phyloP scores from a whole-genome alignment of 2,113 vertebrate species.

The Antennarius striatus region DNA sequence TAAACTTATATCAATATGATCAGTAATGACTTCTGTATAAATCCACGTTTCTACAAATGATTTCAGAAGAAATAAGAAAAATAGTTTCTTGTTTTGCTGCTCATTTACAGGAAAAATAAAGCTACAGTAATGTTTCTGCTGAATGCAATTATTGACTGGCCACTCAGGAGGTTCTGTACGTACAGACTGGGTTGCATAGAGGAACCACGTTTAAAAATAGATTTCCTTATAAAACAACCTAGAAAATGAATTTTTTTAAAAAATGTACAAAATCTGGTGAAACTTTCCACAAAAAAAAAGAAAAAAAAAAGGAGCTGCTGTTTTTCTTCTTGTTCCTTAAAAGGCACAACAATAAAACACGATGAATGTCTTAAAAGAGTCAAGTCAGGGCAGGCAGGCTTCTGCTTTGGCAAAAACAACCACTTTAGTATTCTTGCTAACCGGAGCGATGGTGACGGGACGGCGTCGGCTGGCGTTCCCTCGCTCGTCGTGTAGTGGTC shows the following conservation, averaged over 20 bases:
- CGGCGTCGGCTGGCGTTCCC: slow-evolving; percentile 52
- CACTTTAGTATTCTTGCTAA: slow-evolving; percentile 40
- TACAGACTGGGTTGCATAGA: slow-evolving; percentile 71
- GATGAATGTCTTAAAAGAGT: slow-evolving; percentile 45
- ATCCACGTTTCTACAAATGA: no score
- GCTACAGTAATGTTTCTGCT: slow-evolving; percentile 54
- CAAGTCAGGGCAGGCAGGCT: slow-evolving; percentile 62
- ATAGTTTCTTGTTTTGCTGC: slow-evolving; percentile 39
- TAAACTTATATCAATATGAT: slow-evolving; percentile 10
- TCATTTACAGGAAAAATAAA: slow-evolving; percentile 51
- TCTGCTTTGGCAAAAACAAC: slow-evolving; percentile 71
- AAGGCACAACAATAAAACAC: slow-evolving; percentile 68
- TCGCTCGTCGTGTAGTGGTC: slow-evolving; percentile 33
- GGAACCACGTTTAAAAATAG: slow-evolving; percentile 68
- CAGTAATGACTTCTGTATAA: no score
- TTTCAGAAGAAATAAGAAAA: slow-evolving; percentile 1
- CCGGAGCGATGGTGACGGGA: slow-evolving; percentile 47
- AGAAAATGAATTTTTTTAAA: slow-evolving; percentile 39
- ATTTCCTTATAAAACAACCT: slow-evolving; percentile 67
- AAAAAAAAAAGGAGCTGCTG: slow-evolving; percentile 29
- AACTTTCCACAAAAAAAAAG: slow-evolving; percentile 26
- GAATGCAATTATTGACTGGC: slow-evolving; percentile 45
- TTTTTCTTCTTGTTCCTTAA: slow-evolving; percentile 48
- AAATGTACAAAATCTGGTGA: slow-evolving; percentile 62
- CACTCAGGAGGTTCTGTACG: slow-evolving; percentile 44